Percentiles rank a stretch among this genome's conserved stretches.
phyloP scores from a whole-genome alignment of 2,888 invertebrate species.

The Trachelus troglodyta region DNA sequence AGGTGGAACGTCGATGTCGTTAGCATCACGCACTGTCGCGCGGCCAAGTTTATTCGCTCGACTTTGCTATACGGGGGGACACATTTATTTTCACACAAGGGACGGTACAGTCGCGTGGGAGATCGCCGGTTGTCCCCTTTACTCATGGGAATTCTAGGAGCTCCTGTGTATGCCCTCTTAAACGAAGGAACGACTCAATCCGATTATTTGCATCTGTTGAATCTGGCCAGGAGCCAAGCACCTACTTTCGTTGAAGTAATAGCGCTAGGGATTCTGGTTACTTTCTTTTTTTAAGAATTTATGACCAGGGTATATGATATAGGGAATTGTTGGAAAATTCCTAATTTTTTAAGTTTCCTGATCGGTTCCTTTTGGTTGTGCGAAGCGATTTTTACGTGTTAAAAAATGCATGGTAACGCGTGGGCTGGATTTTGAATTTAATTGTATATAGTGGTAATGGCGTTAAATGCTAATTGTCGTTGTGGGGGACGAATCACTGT shows the following conservation, averaged over 20 bases:
- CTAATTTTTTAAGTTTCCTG: background rate
- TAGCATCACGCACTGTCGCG: background rate
- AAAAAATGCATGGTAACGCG: background rate
- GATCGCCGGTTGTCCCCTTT: background rate
- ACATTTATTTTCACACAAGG: too few relatives aligned
- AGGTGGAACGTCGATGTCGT: background rate
- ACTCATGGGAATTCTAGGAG: background rate
- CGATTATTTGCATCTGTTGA: slow-evolving; percentile 4
- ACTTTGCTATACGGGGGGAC: background rate
- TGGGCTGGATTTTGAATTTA: background rate
- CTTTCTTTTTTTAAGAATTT: background rate
- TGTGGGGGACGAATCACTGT: background rate
- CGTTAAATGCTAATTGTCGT: background rate
- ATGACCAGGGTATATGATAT: background rate
- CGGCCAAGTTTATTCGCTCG: background rate
- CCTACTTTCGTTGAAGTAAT: background rate
- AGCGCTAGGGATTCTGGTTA: background rate
- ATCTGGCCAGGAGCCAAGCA: slow-evolving; percentile 4
- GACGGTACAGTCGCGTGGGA: background rate
- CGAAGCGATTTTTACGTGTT: background rate
- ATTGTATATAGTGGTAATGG: background rate
- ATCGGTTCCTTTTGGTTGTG: background rate
- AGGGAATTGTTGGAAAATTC: background rate
- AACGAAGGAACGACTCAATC: background rate
- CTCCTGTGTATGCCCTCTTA: background rate